phyloP scores from a whole-genome alignment of 2,113 vertebrate genomes.

The Actenoides lindsayi region DNA sequence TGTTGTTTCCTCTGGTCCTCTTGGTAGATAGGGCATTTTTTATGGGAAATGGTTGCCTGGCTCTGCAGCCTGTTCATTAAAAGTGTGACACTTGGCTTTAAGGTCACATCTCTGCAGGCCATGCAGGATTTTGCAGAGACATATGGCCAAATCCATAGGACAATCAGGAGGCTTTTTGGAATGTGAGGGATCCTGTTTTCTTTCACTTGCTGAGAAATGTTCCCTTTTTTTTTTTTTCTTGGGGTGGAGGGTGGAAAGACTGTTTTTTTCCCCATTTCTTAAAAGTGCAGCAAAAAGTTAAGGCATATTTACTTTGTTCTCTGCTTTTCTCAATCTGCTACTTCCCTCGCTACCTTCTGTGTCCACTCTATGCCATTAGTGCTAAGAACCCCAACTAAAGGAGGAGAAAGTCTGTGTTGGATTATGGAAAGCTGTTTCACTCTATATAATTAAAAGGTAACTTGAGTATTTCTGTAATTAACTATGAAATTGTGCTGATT shows the following conservation, averaged over 20 bases:
- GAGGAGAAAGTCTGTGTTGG: conserved; percentile 65
- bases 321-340: conserved; percentile 62
- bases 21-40: not conserved
- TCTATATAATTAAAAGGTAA: conserved; percentile 63
- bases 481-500: conserved; percentile 16
- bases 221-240: not conserved
- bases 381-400: conserved; percentile 61
- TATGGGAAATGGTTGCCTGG: not conserved
- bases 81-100: not conserved
- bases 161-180: not conserved
- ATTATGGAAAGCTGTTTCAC: conserved; percentile 65
- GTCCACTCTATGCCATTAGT: conserved; percentile 59
- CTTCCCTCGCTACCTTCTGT: conserved; percentile 51
- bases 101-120: not conserved
- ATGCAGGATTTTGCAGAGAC: not conserved
- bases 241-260: not conserved
- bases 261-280: conserved; percentile 35
- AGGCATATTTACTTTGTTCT: conserved; percentile 61
- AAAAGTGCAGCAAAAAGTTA: conserved; percentile 27
- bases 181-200: not conserved
- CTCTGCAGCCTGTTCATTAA: not conserved
- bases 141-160: not conserved
- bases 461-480: conserved; percentile 44
- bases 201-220: conserved; percentile 1
- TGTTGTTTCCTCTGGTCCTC: not conserved